phyloP scores from a whole-genome alignment of 2,113 vertebrate species.

The Dipodomys stephensi region DNA sequence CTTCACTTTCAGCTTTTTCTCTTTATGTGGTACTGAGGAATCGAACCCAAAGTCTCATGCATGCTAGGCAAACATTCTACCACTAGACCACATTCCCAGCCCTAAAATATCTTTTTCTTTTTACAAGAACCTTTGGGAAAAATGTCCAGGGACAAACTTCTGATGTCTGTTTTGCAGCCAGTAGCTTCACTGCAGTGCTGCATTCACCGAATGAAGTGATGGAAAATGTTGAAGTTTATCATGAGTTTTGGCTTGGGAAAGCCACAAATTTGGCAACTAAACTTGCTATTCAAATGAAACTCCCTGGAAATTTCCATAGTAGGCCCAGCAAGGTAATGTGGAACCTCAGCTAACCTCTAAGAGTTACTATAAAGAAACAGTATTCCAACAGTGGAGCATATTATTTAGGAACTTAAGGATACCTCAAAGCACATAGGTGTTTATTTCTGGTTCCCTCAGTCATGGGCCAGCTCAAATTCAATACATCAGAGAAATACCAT shows the following conservation, averaged over 20 bases:
- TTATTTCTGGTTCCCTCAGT: conserved; percentile 93
- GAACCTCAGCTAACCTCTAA: conserved; percentile 89
- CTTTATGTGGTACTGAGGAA: no score
- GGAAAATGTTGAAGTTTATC: conserved; percentile 92
- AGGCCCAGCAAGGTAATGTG: conserved; percentile 84
- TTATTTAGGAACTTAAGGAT: conserved; percentile 92
- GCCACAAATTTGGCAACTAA: conserved; percentile 91
- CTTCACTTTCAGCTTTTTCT: no score
- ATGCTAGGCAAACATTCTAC: no score
- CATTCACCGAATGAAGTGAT: conserved; percentile 94
- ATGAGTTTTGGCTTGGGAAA: conserved; percentile 98
- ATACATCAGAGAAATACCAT: conserved; percentile 91
- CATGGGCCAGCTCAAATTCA: conserved; percentile 94
- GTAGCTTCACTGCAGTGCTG: conserved; percentile 91
- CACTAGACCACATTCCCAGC: no score
- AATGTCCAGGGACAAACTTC: conserved; percentile 91
- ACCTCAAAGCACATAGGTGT: conserved; percentile 93
- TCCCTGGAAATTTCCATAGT: conserved; percentile 91
- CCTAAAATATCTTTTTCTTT: no score
- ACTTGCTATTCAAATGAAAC: conserved; percentile 92
- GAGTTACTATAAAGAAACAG: conserved; percentile 94
- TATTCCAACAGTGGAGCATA: conserved; percentile 90
- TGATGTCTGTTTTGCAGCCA: conserved; percentile 91
- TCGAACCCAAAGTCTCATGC: no score
- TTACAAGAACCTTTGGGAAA: conserved; percentile 94